Percentiles rank a stretch among this genome's conserved stretches.
Conservation (phyloP, 2,113 vertebrate species). For the Brevimyrus niger region DNA sequence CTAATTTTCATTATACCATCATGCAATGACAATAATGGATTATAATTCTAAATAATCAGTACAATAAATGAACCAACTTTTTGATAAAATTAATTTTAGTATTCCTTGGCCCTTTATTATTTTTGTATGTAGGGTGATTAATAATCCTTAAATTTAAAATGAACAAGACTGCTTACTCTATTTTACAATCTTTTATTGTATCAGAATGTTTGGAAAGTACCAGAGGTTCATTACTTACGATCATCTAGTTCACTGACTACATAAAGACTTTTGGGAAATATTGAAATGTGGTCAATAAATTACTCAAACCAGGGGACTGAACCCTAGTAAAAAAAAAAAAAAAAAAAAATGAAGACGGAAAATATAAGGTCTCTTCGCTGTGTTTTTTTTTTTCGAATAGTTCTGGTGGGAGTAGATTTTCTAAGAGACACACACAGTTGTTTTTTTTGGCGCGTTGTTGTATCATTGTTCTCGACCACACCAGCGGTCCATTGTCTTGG, state of each 20-base stretch:
- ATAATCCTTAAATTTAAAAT: neutral
- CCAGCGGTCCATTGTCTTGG: neutral
- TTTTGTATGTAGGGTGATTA: neutral
- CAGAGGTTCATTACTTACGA: neutral
- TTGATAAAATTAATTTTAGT: neutral
- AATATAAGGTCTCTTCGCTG: neutral
- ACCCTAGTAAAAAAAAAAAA: neutral
- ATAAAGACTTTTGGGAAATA: neutral
- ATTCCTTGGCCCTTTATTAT: neutral
- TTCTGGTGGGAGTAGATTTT: no score
- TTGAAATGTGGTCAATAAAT: neutral
- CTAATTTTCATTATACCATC: neutral
- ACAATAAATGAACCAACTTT: neutral
- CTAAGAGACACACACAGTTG: neutral
- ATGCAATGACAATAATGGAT: neutral
- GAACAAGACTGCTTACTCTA: no score
- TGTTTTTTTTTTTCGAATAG: neutral
- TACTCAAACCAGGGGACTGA: neutral
- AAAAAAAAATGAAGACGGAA: neutral
- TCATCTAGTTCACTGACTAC: neutral
- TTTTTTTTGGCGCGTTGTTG: neutral
- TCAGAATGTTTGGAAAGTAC: neutral
- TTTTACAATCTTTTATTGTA: no score
- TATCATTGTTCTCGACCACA: neutral
- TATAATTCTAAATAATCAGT: neutral